Conservation (phyloP, 37 sponge, comb jelly and placozoan species). For the Chondrilla cf. caribensis region DNA sequence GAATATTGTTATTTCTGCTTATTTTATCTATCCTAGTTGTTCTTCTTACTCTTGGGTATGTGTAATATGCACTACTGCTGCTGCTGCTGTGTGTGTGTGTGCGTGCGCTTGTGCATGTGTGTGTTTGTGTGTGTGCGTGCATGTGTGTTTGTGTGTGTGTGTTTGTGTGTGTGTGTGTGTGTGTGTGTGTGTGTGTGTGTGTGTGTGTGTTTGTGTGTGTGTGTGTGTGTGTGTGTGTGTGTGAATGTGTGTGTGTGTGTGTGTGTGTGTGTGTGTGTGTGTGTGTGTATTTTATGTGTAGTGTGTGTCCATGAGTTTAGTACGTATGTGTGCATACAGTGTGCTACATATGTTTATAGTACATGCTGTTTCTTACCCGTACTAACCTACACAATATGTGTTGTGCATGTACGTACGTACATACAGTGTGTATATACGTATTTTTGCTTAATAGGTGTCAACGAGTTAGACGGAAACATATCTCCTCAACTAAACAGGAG, state of each 20-base stretch:
- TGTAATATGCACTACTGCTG: too few relatives aligned
- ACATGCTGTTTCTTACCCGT: too few relatives aligned
- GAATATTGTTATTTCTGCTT: too few relatives aligned
- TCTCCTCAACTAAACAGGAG: too few relatives aligned
- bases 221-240: constrained; percentile 28
- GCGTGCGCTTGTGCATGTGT: not conserved
- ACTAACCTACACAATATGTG: too few relatives aligned
- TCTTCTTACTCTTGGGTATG: too few relatives aligned
- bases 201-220: constrained; percentile 25
- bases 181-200: constrained; percentile 27
- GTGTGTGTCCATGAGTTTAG: constrained; percentile 8
- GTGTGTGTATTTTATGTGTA: constrained; percentile 21
- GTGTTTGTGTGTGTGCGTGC: constrained; percentile 20
- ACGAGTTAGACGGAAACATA: too few relatives aligned
- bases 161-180: constrained; percentile 26
- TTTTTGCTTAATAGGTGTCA: too few relatives aligned
- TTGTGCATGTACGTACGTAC: not conserved
- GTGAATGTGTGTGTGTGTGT: constrained; percentile 16
- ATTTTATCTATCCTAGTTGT: too few relatives aligned
- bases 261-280: constrained; percentile 25
- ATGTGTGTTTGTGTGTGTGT: constrained; percentile 25
- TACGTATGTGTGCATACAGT: not conserved
- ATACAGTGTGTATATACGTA: too few relatives aligned
- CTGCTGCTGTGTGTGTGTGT: not conserved
- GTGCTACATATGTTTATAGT: too few relatives aligned